phyloP scores from a whole-genome alignment of 2,888 invertebrate species.

The Cynaeus angustus region DNA sequence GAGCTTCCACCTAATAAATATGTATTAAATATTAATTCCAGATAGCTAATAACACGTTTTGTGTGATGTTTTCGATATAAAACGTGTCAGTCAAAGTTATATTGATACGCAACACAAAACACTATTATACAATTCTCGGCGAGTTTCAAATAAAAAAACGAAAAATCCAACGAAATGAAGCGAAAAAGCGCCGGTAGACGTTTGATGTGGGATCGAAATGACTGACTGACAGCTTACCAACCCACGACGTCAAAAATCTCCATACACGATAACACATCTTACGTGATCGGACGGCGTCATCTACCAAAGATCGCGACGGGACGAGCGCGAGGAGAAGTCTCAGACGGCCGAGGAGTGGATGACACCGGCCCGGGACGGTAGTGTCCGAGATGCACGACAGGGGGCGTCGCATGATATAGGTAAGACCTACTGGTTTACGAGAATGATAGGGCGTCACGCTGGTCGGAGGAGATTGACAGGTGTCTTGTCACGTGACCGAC shows the following conservation, averaged over 20 bases:
- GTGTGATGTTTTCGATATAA: conserved; percentile 62
- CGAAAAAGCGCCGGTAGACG: conserved; percentile 60
- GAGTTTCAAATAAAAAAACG: conserved; percentile 40
- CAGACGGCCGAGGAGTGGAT: background rate
- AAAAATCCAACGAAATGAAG: conserved; percentile 60
- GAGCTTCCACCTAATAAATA: conserved; percentile 63
- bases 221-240: conserved; percentile 64
- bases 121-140: conserved; percentile 35
- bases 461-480: conserved; percentile 2
- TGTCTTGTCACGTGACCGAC: conserved; percentile 21
- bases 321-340: background rate
- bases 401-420: conserved; percentile 42
- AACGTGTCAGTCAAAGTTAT: conserved; percentile 65
- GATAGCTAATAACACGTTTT: conserved; percentile 66
- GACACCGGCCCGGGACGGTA: conserved; percentile 33
- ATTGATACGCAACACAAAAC: conserved; percentile 60
- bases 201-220: conserved; percentile 64
- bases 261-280: conserved; percentile 17
- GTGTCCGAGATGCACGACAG: conserved; percentile 41
- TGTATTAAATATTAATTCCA: conserved; percentile 67
- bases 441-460: conserved; percentile 36
- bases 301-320: background rate
- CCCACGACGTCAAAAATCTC: conserved; percentile 62
- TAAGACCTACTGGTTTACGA: conserved; percentile 38
- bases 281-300: conserved; percentile 12